These are phyloP conservation scores for Cygnus buccinator DNA, from an alignment of 2,113 vertebrate genomes.

Conservation along the genomic window DNA sequence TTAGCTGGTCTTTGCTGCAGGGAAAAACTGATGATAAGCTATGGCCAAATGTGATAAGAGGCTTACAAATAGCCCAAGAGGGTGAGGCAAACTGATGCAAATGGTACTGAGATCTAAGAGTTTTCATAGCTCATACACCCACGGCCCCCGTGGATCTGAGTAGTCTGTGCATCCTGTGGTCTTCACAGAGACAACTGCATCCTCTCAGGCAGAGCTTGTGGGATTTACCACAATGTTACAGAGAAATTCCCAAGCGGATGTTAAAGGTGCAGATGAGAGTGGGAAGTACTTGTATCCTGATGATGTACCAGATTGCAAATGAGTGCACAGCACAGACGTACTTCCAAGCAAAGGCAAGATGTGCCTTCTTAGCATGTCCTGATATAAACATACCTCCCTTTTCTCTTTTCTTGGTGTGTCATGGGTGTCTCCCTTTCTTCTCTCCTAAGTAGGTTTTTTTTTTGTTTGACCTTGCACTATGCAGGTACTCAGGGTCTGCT, in stretches of 20 bases:
- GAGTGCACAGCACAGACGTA: background rate
- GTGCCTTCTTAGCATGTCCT: background rate
- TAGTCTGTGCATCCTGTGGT: background rate
- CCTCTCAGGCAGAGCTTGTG: background rate
- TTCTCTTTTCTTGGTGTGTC: background rate
- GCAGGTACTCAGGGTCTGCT: background rate
- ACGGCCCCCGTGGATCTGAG: fast-evolving
- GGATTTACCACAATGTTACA: background rate
- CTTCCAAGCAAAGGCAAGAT: background rate
- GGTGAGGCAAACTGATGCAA: background rate
- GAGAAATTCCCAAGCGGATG: background rate
- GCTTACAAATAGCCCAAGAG: background rate
- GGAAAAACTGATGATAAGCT: background rate
- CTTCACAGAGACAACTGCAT: background rate
- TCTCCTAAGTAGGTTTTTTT: background rate
- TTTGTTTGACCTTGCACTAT: background rate
- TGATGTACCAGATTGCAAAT: background rate
- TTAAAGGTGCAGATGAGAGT: background rate
- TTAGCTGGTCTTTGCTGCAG: background rate
- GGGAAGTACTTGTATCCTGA: background rate
- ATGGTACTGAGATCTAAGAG: background rate
- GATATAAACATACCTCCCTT: background rate
- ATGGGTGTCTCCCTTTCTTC: background rate
- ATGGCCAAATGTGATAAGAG: background rate
- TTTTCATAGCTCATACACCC: fast-evolving